phyloP scores from a whole-genome alignment of 1,140 invertebrate genomes.

The Wiebesia pumilae region DNA sequence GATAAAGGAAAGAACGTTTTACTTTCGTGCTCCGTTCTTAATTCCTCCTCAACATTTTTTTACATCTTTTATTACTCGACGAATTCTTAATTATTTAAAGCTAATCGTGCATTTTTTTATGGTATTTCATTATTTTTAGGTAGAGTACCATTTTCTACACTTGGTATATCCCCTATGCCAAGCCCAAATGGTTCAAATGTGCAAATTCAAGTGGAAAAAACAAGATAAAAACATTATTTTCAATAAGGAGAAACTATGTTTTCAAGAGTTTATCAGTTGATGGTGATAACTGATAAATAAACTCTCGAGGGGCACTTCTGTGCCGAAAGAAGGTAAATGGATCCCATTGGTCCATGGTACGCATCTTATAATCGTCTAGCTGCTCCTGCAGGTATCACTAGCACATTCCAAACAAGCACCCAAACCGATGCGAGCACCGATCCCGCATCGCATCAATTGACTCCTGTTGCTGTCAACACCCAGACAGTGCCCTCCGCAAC shows the following conservation, averaged over 20 bases:
- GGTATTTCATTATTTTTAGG: constrained; percentile 21
- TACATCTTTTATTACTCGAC: not conserved
- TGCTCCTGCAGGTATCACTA: constrained; percentile 75
- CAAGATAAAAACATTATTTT: not conserved
- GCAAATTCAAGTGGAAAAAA: constrained; percentile 45
- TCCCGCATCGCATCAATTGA: constrained; percentile 79
- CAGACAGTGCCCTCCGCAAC: constrained; percentile 77
- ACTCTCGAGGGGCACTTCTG: constrained; percentile 60
- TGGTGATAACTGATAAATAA: constrained; percentile 40
- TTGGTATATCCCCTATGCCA: constrained; percentile 29
- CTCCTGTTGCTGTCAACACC: constrained; percentile 66
- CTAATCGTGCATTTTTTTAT: not conserved
- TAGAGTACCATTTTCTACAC: not conserved
- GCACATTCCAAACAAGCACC: constrained; percentile 71
- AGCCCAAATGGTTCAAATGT: constrained; percentile 48
- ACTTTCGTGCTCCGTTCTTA: not conserved
- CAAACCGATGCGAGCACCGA: constrained; percentile 74
- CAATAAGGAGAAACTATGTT: constrained; percentile 17
- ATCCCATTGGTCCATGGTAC: constrained; percentile 88
- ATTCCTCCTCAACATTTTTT: not conserved
- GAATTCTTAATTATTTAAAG: not conserved
- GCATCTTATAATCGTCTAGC: constrained; percentile 83
- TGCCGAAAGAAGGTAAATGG: constrained; percentile 77
- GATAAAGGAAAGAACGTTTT: not conserved
- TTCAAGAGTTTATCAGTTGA: constrained; percentile 47